Percentiles rank a stretch among this genome's conserved stretches.
Conservation (phyloP, 2,888 invertebrate species). For the Lycocerus yunnanus region DNA sequence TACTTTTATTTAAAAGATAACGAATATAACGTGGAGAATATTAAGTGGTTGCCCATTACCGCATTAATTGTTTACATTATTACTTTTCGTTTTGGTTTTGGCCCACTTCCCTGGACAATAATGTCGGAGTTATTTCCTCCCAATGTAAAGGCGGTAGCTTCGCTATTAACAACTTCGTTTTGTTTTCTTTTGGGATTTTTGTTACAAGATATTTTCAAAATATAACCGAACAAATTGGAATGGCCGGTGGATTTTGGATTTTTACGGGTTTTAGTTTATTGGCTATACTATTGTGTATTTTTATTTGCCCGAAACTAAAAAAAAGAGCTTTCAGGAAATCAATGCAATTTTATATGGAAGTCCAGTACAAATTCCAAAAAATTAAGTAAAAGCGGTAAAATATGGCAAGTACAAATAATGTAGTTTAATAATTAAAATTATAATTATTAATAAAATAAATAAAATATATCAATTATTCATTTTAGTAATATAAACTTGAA, state of each 20-base stretch:
- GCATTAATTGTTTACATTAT: slow-evolving; percentile 72
- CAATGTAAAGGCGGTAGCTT: slow-evolving; percentile 74
- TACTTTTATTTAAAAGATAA: slow-evolving; percentile 67
- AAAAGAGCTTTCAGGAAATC: slow-evolving; percentile 79
- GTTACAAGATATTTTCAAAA: slow-evolving; percentile 70
- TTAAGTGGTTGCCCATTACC: slow-evolving; percentile 71
- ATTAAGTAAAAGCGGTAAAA: background rate
- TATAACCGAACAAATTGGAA: slow-evolving; percentile 62
- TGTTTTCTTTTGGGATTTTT: slow-evolving; percentile 76
- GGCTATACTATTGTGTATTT: slow-evolving; percentile 70
- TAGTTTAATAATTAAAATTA: background rate
- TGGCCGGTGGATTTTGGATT: slow-evolving; percentile 69
- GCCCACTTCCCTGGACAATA: slow-evolving; percentile 81
- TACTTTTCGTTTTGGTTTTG: slow-evolving; percentile 71
- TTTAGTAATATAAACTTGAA: too few relatives aligned
- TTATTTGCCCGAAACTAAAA: slow-evolving; percentile 83
- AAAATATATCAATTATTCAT: too few relatives aligned
- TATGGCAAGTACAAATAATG: background rate
- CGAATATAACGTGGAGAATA: slow-evolving; percentile 56
- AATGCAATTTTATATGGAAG: slow-evolving; percentile 34
- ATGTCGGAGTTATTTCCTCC: slow-evolving; percentile 81
- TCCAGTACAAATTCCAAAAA: background rate
- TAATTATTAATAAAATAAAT: background rate
- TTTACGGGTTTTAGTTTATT: slow-evolving; percentile 64
- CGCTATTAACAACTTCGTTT: slow-evolving; percentile 72